Evolutionary conservation across 2,113 vertebrate species (phyloP), one percentile per base, ranked within the genome.

Genomic region (Protomyctophum bolini): DNA sequence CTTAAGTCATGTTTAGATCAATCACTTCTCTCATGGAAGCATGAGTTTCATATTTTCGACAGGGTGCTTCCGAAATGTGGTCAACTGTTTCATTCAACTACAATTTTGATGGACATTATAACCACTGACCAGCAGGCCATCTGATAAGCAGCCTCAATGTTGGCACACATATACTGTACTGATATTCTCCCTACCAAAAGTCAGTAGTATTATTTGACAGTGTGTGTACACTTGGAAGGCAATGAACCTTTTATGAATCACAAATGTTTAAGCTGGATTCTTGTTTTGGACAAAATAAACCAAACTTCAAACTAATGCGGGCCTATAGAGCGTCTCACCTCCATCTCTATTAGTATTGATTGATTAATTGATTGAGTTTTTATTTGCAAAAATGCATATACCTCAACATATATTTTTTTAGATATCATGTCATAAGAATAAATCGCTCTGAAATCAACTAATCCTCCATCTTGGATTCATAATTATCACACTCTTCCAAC

Each of bases 1-100:
- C 73, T 80, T 74, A 86, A 86, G 79, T 80, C 80, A 88, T 86
- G 82, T 86, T 89, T 85, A 92, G 83, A 91, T 92, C 91, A 89
- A 82, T 84, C 73, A 63, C 65, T 74, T 70, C 48, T 47, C 76
- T 86, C 73, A 41, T 68, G 72, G 86, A 86, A 79, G 83, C 76
- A 52, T 77, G 74, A 83, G 82, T 89, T 87, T 7, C 76, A 83
- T 83, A 68, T 91, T 91, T 88, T 84, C 72, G 75, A 82, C 79
- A 60, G 54, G 63, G 74, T 73, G 80, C 68, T 77, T 84, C 85
- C 66, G 81, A 82, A 85, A 82, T 90, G 91, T 82, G 88, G 80
- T 86, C 75, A 55, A 54, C 55, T 51, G 64, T 80, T 81, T 76
- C 82, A 90, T 77, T 78, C 72, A 47, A 46, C 10, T 11, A 75